These are phyloP conservation scores for Priocnemis perturbator DNA, from an alignment of 2,888 invertebrate species.

Conservation along the genomic window DNA sequence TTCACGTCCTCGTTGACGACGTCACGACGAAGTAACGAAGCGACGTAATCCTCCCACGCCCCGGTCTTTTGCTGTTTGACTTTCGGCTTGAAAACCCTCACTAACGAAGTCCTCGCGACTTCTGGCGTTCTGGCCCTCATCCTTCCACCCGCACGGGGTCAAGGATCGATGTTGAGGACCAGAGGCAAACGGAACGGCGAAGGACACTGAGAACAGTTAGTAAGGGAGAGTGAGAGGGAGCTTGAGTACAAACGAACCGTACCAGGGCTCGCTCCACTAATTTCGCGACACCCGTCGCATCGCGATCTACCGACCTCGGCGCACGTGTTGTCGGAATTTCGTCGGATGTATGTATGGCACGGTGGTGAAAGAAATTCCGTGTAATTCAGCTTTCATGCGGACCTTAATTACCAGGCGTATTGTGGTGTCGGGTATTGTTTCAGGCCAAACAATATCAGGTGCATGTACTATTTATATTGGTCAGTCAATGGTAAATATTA, in stretches of 20 bases:
- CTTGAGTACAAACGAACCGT: not conserved
- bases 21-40: slow-evolving; percentile 47
- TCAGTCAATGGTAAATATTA: too few relatives aligned
- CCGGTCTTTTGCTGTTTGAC: slow-evolving; percentile 41
- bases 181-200: slow-evolving; percentile 17
- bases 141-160: slow-evolving; percentile 20
- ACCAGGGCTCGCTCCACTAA: slow-evolving; percentile 35
- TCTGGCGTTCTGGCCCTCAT: slow-evolving; percentile 24
- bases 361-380: too few relatives aligned
- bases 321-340: not conserved
- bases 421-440: too few relatives aligned
- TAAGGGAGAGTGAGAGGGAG: slow-evolving; percentile 4
- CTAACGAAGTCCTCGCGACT: slow-evolving; percentile 52
- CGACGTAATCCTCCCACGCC: slow-evolving; percentile 46
- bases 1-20: not conserved
- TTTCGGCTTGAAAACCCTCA: slow-evolving; percentile 51
- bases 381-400: too few relatives aligned
- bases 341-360: too few relatives aligned
- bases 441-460: too few relatives aligned
- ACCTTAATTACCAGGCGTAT: too few relatives aligned
- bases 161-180: slow-evolving; percentile 11
- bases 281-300: slow-evolving; percentile 46
- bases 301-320: slow-evolving; percentile 16
- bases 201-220: slow-evolving; percentile 15
- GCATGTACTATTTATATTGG: too few relatives aligned